These are phyloP conservation scores for Ceratina australensis DNA, from an alignment of 1,140 invertebrate genomes.

Conservation along the genomic window DNA sequence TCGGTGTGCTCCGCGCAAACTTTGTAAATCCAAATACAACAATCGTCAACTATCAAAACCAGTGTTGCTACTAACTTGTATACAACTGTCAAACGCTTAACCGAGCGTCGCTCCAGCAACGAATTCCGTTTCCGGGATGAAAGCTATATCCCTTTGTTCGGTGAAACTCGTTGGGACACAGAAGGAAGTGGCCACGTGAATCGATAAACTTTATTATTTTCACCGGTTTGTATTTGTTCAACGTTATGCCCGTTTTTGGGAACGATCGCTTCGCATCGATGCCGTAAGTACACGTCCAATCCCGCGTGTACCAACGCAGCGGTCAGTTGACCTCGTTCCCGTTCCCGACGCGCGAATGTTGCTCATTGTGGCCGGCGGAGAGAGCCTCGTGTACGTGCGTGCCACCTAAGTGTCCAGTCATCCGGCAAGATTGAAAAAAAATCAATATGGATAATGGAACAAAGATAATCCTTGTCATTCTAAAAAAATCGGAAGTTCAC, in stretches of 20 bases:
- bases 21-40: too few species aligned
- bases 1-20: too few species aligned
- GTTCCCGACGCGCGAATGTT: slow-evolving; percentile 42
- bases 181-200: not conserved
- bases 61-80: too few species aligned
- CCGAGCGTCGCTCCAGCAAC: too few species aligned
- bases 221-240: slow-evolving; percentile 29
- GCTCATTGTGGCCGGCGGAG: slow-evolving; percentile 16
- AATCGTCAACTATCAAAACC: too few species aligned
- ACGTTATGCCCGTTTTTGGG: slow-evolving; percentile 14
- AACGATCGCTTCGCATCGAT: slow-evolving; percentile 19
- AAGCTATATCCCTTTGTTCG: too few species aligned
- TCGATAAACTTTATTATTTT: slow-evolving; percentile 45
- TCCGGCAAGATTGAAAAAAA: too few species aligned
- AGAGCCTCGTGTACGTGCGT: not conserved
- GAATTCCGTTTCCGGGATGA: too few species aligned
- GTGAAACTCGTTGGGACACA: not conserved
- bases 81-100: too few species aligned
- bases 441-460: too few species aligned
- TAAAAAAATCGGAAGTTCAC: too few species aligned
- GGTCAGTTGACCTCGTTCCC: slow-evolving; percentile 54
- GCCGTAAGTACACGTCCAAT: slow-evolving; percentile 12
- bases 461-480: too few species aligned
- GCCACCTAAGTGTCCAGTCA: not conserved
- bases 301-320: not conserved